Evolutionary conservation across 2,888 invertebrate genomes (phyloP), one percentile per base, ranked within the genome.

Genomic region (Caradrina clavipalpis): DNA sequence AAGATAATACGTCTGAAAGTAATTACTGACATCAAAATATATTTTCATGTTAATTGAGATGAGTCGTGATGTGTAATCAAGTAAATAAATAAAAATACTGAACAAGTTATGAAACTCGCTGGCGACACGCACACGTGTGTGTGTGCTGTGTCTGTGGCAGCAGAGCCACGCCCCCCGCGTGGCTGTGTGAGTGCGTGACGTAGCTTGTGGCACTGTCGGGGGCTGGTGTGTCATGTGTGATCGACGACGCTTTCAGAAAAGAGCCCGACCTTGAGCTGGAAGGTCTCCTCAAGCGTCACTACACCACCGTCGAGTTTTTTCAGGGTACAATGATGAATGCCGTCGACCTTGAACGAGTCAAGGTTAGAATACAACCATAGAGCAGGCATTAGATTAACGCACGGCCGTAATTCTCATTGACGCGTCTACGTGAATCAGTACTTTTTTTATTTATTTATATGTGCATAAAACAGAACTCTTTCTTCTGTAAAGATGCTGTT

Each of bases 261-360:
- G 99, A 99, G 96, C 99, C 99, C 92, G 99, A 99, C 97, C 97
- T 99, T 97, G 99, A 99, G 97, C 97, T 99, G 97, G 99, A 99
- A 97, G 99, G 99, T 96, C 98, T 99, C 93, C 98, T 99, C 96
- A 99, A 99, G 97, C 98, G 99, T 95, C 99, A 99, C 98, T 99
- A 99, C 97, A 99, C 99, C 93, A 99, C 99, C 96, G 99, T 99
- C 97, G 99, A 99, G 98, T 99, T 99, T 98, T 99, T 99, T 98
- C 99, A 99, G 98, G 99, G 99, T 96, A 99, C 99, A 96, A 99
- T 99, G 97, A 99, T 99, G 99, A 99, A 99, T 97, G 99, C 99
- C 93, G 99, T 99, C 97, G 99, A 99, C 97, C 98, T 99, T 97
- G 99, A 99, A 96, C 97, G 99, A 97, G 99, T 99, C 97, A 99